A percentile compares a stretch with the other conserved stretches of the same genome.
phyloP scores from a whole-genome alignment of 1,140 invertebrate genomes.

The Drosophila athabasca region DNA sequence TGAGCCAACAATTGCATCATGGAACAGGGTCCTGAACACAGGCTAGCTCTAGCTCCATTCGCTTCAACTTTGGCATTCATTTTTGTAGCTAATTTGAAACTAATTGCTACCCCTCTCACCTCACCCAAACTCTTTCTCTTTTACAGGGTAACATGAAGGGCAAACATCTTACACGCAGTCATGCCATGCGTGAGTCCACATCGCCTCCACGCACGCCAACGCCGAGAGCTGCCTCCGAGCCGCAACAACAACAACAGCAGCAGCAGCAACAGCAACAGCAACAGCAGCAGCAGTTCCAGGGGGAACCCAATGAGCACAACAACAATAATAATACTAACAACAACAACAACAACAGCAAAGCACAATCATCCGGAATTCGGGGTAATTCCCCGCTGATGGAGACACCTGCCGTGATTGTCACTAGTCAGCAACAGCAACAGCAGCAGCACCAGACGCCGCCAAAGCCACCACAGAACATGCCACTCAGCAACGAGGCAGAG shows the following conservation, averaged over 20 bases:
- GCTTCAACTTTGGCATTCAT: constrained; percentile 72
- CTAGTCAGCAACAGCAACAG: constrained; percentile 80
- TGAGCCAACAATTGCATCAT: constrained; percentile 77
- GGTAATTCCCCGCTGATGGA: constrained; percentile 84
- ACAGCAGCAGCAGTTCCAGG: constrained; percentile 63
- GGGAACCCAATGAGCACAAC: constrained; percentile 59
- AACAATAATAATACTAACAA: constrained; percentile 47
- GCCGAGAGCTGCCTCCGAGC: constrained; percentile 81
- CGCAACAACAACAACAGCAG: constrained; percentile 70
- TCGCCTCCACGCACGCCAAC: constrained; percentile 91
- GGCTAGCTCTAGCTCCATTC: not conserved
- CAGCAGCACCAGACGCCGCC: constrained; percentile 48
- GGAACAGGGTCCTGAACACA: constrained; percentile 1
- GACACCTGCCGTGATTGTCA: constrained; percentile 81
- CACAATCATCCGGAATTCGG: constrained; percentile 68
- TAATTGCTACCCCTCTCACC: constrained; percentile 59
- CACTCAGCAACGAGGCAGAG: constrained; percentile 77
- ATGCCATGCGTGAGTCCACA: constrained; percentile 94
- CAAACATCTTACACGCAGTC: constrained; percentile 93
- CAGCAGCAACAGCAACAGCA: constrained; percentile 60
- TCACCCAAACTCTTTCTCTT: constrained; percentile 30
- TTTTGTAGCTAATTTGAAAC: constrained; percentile 68
- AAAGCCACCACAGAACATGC: constrained; percentile 64
- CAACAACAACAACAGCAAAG: constrained; percentile 67
- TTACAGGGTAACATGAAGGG: constrained; percentile 88